phyloP scores from a whole-genome alignment of 2,888 invertebrate species.

The Augiades crinisus region DNA sequence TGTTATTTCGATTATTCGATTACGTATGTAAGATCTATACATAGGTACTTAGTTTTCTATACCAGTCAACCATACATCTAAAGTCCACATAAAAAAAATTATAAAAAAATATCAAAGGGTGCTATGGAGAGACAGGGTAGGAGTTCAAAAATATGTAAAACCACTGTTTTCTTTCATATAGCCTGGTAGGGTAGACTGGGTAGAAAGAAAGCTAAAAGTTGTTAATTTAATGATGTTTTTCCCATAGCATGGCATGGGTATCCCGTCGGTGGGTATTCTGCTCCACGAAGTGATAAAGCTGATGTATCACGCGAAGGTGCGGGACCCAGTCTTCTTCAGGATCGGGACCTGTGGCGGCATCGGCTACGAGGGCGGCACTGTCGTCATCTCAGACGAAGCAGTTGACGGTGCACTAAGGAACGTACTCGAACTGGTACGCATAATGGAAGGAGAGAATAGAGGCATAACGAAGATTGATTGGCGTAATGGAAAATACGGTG shows the following conservation, averaged over 20 bases:
- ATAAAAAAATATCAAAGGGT: no score
- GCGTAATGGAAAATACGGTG: no score
- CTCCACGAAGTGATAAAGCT: constrained; percentile 98
- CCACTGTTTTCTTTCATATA: no score
- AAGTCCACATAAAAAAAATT: no score
- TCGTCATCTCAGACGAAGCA: constrained; percentile 95
- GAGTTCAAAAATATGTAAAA: no score
- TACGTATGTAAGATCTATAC: no score
- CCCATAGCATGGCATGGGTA: constrained; percentile 97
- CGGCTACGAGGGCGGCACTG: constrained; percentile 95
- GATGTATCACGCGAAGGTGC: constrained; percentile 93
- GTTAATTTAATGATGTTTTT: background rate
- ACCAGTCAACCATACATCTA: no score
- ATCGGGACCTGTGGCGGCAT: constrained; percentile 97
- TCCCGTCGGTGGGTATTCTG: constrained; percentile 96
- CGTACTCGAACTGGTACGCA: constrained; percentile 88
- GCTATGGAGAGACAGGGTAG: no score
- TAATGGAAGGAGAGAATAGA: no score
- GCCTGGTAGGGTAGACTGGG: background rate
- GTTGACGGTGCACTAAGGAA: constrained; percentile 93
- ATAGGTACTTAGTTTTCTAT: no score
- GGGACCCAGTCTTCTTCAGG: constrained; percentile 95
- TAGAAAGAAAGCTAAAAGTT: constrained; percentile 11
- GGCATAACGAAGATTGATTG: no score
- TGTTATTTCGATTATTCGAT: no score